Conservation (phyloP, 2,888 invertebrate genomes). For the Frankliniella intonsa region DNA sequence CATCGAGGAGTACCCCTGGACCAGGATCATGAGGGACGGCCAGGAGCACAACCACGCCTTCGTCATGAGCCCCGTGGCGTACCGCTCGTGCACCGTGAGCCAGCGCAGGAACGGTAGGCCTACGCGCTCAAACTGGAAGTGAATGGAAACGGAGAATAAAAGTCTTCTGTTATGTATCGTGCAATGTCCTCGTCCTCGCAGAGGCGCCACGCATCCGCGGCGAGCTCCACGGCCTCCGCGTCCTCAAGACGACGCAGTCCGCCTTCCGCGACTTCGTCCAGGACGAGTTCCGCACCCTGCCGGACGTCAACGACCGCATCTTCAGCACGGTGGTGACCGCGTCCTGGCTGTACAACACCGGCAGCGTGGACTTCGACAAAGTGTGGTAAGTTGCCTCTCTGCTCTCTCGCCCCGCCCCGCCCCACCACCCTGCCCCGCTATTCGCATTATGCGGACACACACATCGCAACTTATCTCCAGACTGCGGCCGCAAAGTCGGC, state of each 20-base stretch:
- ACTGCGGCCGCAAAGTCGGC: not conserved
- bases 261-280: conserved; percentile 73
- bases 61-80: conserved; percentile 62
- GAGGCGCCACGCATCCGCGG: conserved; percentile 59
- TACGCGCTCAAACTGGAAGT: too few species aligned
- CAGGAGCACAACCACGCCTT: conserved; percentile 71
- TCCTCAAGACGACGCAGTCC: conserved; percentile 76
- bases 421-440: too few species aligned
- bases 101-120: conserved; percentile 62
- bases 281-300: conserved; percentile 71
- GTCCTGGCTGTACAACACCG: conserved; percentile 66
- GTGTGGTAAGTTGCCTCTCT: conserved; percentile 54
- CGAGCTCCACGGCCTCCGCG: conserved; percentile 64
- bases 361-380: conserved; percentile 62
- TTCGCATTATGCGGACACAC: not conserved
- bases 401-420: too few species aligned
- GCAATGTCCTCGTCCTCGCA: conserved; percentile 40
- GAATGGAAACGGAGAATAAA: too few species aligned
- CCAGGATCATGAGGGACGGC: conserved; percentile 56
- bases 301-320: conserved; percentile 70
- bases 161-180: too few species aligned
- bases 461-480: not conserved
- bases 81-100: conserved; percentile 64
- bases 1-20: conserved; percentile 73
- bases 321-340: conserved; percentile 73